Evolutionary conservation across 1,140 invertebrate species (phyloP), one percentile per base, ranked within the genome.

Genomic region (Battus philenor): DNA sequence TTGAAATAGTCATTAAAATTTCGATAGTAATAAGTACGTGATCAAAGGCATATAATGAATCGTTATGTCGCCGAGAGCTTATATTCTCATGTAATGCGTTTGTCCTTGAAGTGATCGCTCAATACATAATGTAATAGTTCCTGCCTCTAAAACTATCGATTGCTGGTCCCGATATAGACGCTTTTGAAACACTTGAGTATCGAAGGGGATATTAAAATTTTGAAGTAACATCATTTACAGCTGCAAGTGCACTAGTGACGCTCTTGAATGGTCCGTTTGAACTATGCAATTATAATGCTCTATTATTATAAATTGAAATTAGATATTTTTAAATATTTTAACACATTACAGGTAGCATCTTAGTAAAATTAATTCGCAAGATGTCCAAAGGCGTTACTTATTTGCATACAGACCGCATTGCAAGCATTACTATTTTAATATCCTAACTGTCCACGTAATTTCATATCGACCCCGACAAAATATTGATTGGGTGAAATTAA

Each of bases 401-500:
- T 4, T 22, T 22, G 20, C 7, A 22, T 7, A 22, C 20, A 7
- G 20, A 22, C 3, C n/a, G 24, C 5, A 27, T 27, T 27, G 24
- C 5, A 27, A 4, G 2, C 24, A 6, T 27, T 27, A 6, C 6
- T 6, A 20, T 20, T 27, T 4, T 27, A 27, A 31, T 33, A 44
- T 41, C 30, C 55, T 67, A 72, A 63, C 63, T 57, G 54, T 68
- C 44, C 49, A 41, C 54, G 49, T 65, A 68, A 67, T 71, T 75
- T 75, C 68, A 65, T 58, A 60, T 62, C 46, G 54, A 51, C 50
- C 51, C 49, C 53, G 39, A 47, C 62, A 46, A 83, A 83, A 79
- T 78, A 79, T 65, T 78, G 71, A 83, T 73, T 61, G 70, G 63
- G 61, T 45, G 58, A 73, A 71, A 73, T 79, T 79, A 76, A 52